Conservation (phyloP, 2,113 vertebrate genomes). For the Anguilla japonica region DNA sequence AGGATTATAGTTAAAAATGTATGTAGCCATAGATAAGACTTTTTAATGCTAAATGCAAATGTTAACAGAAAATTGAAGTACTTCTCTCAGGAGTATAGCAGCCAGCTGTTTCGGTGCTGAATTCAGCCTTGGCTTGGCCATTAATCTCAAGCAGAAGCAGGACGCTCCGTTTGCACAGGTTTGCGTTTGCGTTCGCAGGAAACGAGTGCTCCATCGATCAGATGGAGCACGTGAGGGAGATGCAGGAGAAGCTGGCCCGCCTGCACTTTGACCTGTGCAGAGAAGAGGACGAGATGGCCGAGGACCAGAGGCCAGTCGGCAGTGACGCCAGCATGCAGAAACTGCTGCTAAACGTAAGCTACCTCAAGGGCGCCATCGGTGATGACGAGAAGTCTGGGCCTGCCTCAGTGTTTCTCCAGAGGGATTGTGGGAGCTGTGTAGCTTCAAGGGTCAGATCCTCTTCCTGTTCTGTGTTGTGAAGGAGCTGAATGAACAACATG, state of each 20-base stretch:
- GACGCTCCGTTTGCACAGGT: not conserved
- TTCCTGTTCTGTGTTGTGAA: not conserved
- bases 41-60: too few relatives aligned
- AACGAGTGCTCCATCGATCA: slow-evolving; percentile 96
- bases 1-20: too few relatives aligned
- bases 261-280: slow-evolving; percentile 92
- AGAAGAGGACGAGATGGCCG: slow-evolving; percentile 89
- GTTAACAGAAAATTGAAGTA: too few relatives aligned
- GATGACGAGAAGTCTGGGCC: not conserved
- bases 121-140: too few relatives aligned
- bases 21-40: too few relatives aligned
- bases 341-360: slow-evolving; percentile 87
- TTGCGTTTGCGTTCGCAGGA: slow-evolving; percentile 62
- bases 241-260: slow-evolving; percentile 96
- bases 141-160: not conserved
- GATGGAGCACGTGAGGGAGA: slow-evolving; percentile 96
- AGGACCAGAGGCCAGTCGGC: slow-evolving; percentile 84
- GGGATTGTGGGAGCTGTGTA: not conserved
- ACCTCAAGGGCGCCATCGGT: not conserved
- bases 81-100: not conserved
- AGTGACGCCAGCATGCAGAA: slow-evolving; percentile 92
- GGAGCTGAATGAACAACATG: not conserved
- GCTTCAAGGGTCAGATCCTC: too few relatives aligned
- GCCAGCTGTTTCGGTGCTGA: too few relatives aligned
- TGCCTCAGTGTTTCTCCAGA: not conserved